Conservation (phyloP, 2,797 vertebrate genomes). For the Silurus aristotelis region DNA sequence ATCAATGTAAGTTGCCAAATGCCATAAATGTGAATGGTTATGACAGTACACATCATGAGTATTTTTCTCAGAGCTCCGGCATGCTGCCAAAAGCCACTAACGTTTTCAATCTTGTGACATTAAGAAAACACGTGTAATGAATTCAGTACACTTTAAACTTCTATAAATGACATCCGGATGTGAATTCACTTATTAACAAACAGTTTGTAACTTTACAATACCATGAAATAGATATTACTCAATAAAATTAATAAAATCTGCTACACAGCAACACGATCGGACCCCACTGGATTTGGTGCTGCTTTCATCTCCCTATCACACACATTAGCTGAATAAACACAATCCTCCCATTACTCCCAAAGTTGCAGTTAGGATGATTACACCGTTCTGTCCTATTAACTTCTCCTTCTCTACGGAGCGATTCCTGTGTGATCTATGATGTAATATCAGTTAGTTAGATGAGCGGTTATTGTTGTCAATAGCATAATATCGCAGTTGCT, state of each 20-base stretch:
- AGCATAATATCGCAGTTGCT: slow-evolving; percentile 13
- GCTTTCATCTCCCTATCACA: slow-evolving; percentile 35
- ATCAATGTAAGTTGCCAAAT: too few species aligned
- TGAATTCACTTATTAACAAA: neutral
- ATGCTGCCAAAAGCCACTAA: neutral
- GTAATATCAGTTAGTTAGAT: slow-evolving; percentile 41
- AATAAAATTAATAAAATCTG: slow-evolving; percentile 22
- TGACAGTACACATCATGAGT: neutral
- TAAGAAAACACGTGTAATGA: neutral
- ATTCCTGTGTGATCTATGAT: slow-evolving; percentile 41
- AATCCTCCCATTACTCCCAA: slow-evolving; percentile 32
- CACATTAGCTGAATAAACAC: slow-evolving; percentile 43
- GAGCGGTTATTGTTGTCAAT: slow-evolving; percentile 37
- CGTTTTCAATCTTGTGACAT: neutral
- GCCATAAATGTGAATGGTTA: neutral
- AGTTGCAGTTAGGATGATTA: slow-evolving; percentile 46
- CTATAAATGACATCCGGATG: neutral
- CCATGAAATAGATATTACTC: slow-evolving; percentile 13
- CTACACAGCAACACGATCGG: neutral
- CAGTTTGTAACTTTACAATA: neutral
- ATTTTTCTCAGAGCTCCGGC: neutral
- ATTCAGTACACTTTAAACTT: neutral
- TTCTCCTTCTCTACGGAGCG: slow-evolving; percentile 24
- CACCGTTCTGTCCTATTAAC: slow-evolving; percentile 45
- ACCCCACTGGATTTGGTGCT: slow-evolving; percentile 30